These are phyloP conservation scores for Caenorhabditis becei DNA, from an alignment of 2,888 invertebrate species.

Conservation along the genomic window DNA sequence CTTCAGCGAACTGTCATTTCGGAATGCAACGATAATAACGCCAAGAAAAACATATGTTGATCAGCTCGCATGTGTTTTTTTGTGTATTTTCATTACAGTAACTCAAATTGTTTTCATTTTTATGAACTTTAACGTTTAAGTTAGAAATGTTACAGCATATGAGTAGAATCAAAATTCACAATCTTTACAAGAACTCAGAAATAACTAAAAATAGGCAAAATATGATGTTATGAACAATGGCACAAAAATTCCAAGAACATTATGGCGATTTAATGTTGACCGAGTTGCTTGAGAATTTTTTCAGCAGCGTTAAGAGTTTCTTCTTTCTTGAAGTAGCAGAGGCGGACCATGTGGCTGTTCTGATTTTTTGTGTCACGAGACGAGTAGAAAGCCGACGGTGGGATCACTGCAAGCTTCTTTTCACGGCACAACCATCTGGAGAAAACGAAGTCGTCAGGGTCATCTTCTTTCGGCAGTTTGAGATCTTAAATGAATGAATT, in stretches of 20 bases:
- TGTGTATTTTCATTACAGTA: too few species aligned
- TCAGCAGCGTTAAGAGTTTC: constrained; percentile 77
- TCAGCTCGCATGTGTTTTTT: too few species aligned
- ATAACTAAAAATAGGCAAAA: too few species aligned
- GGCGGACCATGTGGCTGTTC: constrained; percentile 75
- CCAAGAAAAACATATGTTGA: too few species aligned
- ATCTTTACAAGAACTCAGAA: too few species aligned
- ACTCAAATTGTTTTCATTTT: too few species aligned
- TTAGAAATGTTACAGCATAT: too few species aligned
- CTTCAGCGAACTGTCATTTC: too few species aligned
- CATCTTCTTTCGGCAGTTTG: constrained; percentile 57
- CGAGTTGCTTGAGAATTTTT: constrained; percentile 68
- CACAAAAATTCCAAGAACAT: constrained; percentile 2
- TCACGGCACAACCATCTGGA: constrained; percentile 96
- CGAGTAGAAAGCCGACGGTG: constrained; percentile 94
- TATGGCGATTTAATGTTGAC: constrained; percentile 12
- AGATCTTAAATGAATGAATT: constrained; percentile 22
- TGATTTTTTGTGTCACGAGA: constrained; percentile 63
- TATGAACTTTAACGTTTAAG: too few species aligned
- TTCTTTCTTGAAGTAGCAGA: constrained; percentile 81
- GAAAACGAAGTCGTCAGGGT: constrained; percentile 89
- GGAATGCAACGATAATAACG: too few species aligned
- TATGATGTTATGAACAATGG: constrained; percentile 2
- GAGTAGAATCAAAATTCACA: too few species aligned
- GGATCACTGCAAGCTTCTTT: constrained; percentile 92